Conservation (phyloP, 2,888 invertebrate species). For the Caenorhabditis macrosperma region DNA sequence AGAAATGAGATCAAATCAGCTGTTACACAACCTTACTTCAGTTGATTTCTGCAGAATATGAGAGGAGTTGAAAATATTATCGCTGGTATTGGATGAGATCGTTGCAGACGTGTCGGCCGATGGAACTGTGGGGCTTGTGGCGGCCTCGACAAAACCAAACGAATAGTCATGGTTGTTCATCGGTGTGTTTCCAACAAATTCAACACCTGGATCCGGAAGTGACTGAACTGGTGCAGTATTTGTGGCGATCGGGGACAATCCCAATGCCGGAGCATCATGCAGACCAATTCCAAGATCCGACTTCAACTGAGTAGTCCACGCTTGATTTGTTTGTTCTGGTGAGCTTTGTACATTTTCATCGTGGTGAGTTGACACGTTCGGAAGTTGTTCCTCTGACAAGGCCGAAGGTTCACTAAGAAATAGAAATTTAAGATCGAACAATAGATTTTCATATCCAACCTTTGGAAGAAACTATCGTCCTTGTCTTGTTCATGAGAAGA, state of each 20-base stretch:
- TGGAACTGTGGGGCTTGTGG: conserved; percentile 45
- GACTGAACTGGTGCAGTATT: conserved; percentile 27
- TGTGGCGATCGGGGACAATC: conserved; percentile 34
- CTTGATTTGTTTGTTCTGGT: conserved; percentile 56
- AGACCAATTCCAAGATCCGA: conserved; percentile 73
- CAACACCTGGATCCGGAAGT: conserved; percentile 57
- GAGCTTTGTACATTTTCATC: conserved; percentile 57
- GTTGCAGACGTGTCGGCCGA: conserved; percentile 58
- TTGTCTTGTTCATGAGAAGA: conserved; percentile 39
- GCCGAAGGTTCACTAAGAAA: conserved; percentile 48
- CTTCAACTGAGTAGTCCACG: conserved; percentile 73
- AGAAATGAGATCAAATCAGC: neutral
- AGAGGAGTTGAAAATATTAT: conserved; percentile 54
- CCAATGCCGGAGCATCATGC: conserved; percentile 24
- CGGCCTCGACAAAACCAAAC: conserved; percentile 65
- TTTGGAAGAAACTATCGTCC: conserved; percentile 48
- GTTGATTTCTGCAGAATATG: conserved; percentile 44
- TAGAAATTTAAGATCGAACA: neutral
- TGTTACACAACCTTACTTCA: conserved; percentile 32
- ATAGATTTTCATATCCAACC: conserved; percentile 3
- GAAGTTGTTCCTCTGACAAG: conserved; percentile 39
- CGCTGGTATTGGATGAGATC: conserved; percentile 48
- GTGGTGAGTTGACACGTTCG: conserved; percentile 49
- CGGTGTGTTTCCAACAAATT: conserved; percentile 63
- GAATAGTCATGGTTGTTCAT: conserved; percentile 59